A percentile compares a stretch with the other conserved stretches of the same genome.
Evolutionary conservation across 2,888 invertebrate species (phyloP).

Genomic region (Epsilonema sp.): DNA sequence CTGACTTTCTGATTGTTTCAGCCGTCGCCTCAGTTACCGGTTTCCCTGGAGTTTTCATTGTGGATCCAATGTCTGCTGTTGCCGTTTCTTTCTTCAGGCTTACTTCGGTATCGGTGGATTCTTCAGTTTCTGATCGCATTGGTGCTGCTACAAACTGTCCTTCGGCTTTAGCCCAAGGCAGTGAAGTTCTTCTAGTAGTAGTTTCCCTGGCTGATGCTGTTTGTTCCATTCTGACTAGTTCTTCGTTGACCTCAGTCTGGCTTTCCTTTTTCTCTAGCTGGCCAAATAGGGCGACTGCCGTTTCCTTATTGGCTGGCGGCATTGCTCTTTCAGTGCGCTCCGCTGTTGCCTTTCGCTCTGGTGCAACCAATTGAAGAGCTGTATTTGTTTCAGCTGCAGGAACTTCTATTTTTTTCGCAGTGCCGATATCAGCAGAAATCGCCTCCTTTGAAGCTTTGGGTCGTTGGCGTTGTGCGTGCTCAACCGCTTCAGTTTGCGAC

Average conservation of each 20-base stretch:
- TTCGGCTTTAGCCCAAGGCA: too few species aligned
- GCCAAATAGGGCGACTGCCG: neutral
- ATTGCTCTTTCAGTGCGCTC: neutral
- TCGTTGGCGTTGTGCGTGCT: too few species aligned
- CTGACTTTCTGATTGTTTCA: too few species aligned
- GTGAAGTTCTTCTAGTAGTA: too few species aligned
- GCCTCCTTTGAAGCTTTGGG: too few species aligned
- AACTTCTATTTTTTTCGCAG: too few species aligned
- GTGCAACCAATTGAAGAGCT: neutral
- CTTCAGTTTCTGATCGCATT: too few species aligned
- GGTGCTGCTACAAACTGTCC: too few species aligned
- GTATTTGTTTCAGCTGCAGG: neutral
- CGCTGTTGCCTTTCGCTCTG: neutral
- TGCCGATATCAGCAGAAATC: too few species aligned
- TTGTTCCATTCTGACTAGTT: neutral
- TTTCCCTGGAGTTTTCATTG: neutral
- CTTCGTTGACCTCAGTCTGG: neutral
- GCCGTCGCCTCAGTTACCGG: too few species aligned
- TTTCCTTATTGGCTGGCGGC: neutral
- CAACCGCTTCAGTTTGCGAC: too few species aligned
- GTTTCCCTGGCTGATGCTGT: neutral
- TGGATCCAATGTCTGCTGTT: neutral
- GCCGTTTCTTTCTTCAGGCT: neutral
- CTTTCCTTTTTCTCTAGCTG: neutral
- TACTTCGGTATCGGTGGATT: too few species aligned